Base-by-base conservation (phyloP, 2,888 invertebrate species). In the Neoitamus cyanurus region DNA sequence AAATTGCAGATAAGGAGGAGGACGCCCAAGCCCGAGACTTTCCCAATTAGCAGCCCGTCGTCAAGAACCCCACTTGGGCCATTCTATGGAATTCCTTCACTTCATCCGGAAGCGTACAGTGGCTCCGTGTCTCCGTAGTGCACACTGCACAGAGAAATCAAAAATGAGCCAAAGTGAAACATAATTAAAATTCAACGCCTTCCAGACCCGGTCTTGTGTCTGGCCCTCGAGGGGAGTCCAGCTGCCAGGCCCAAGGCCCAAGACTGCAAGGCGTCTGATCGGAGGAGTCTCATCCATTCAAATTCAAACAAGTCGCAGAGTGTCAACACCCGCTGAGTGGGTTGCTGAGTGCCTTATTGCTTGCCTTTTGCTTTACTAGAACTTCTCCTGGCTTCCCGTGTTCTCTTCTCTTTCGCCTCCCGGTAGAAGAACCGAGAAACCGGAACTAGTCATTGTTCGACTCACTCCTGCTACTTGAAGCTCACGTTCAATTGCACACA, bases 401-500 rank as follows among this genome's bases (percentile, higher is more conserved):
- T 30, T 31, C 77, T 77, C 28, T 28, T 46, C 77, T 11, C 42
- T 7, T 75, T 42, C 11, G 30, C 5, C 34, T 34, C 13, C 20
- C 34, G 15, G 2, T n/a, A 2, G 34, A 48, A 78, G 58, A 31
- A 48, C 46, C 30, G 78, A 58, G 42, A 48, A 48, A 15, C 58
- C 78, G 48, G 58, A 78, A 78, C 78, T 48, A 31, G 15, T 58
- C 78, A 78, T 78, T 78, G 48, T 78, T 28, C 20, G 13, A 6
- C 15, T n/a, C 42, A 7, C 28, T 48, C 28, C 30, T 34, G 42
- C 78, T 1, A 58, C 78, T 58, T 58, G 15, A 78, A 48, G 1
- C 46, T 28, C 78, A 78, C 48, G 78, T 78, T 78, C 58, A 78
- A 78, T 78, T 78, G 48, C 78, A 78, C 78, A 58, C 78, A 11